These are phyloP conservation scores for Beroe forskalii DNA, from an alignment of 37 sponge, comb jelly and placozoan species.

Conservation along the genomic window DNA sequence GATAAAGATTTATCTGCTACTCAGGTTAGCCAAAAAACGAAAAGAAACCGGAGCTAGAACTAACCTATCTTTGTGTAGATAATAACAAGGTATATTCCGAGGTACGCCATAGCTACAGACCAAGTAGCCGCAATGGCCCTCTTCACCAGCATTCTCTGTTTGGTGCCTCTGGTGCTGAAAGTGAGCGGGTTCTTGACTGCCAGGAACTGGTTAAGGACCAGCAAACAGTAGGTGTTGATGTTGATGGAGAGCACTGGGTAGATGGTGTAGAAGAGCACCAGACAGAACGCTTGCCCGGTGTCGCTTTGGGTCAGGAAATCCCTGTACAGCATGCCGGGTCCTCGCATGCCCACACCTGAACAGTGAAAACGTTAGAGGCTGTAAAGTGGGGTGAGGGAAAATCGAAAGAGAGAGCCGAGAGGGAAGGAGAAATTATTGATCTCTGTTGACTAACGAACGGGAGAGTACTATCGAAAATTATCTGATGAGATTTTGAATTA, in stretches of 20 bases:
- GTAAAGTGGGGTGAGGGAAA: no score
- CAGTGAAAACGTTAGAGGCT: no score
- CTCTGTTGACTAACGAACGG: no score
- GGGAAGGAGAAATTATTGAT: no score
- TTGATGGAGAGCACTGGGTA: not conserved
- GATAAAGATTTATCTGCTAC: no score
- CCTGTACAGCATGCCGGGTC: constrained; percentile 9
- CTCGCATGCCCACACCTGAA: constrained; percentile 5
- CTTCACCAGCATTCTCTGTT: no score
- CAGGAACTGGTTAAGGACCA: constrained; percentile 4
- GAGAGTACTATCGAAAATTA: no score
- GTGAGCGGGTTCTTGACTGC: not conserved
- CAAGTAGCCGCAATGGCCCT: not conserved
- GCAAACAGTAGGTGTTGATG: constrained; percentile 5
- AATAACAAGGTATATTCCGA: not conserved
- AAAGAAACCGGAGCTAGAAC: no score
- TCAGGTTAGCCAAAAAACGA: no score
- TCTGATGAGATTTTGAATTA: no score
- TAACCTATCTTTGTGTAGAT: not conserved
- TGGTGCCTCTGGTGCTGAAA: no score
- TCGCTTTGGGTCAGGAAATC: not conserved
- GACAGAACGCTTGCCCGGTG: not conserved
- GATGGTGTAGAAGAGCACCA: constrained; percentile 6
- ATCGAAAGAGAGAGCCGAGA: no score
- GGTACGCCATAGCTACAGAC: not conserved